Base-by-base conservation (phyloP, 1,140 invertebrate genomes). In the Pseudomyrmex concolor region DNA sequence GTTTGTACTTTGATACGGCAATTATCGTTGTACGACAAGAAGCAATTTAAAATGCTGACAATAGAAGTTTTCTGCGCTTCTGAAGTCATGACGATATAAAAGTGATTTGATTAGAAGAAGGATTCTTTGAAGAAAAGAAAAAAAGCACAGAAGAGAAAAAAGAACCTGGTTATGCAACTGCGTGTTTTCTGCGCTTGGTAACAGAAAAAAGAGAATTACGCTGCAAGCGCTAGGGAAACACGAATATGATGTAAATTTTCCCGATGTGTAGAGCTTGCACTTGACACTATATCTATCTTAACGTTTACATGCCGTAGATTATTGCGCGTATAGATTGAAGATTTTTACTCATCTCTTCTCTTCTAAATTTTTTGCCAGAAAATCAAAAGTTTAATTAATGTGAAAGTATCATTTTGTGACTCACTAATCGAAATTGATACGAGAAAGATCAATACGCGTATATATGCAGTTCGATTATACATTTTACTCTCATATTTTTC, bases 61-160 rank as follows among this genome's bases (percentile, higher is more conserved):
- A 10, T 74, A 82, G 64, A 82, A 82, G 68, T 51, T 74, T 74
- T 74, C 64, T 25, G 63, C 51, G 57, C n/a, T 43, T 64, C 54
- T 45, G 57, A 74, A 73, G 63, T 82, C 70, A 64, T 48, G 48
- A 60, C 59, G 34, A 74, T 55, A 74, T 74, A 74, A 82, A 82
- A 82, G 70, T 64, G 78, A 74, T 82, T 82, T 74, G 78, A 82
- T 80, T 80, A 13, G 5, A 48, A 43, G n/a, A n/a, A 50, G 76
- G 17, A 34, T n/a, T n/a, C 48, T 2, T 13, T 15, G 17, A 66
- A 54, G 25, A 15, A 51, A 77, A 54, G 25, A 62, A 17, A 0
- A 12, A 48, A 19, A 10, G 19, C 45, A 17, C 13, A 17, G n/a
- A 13, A 22, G n/a, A 19, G 25, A 25, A 15, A 63, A 51, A 64